These are phyloP conservation scores for Chloroceryle aenea DNA, from an alignment of 2,113 vertebrate species.

Conservation along the genomic window DNA sequence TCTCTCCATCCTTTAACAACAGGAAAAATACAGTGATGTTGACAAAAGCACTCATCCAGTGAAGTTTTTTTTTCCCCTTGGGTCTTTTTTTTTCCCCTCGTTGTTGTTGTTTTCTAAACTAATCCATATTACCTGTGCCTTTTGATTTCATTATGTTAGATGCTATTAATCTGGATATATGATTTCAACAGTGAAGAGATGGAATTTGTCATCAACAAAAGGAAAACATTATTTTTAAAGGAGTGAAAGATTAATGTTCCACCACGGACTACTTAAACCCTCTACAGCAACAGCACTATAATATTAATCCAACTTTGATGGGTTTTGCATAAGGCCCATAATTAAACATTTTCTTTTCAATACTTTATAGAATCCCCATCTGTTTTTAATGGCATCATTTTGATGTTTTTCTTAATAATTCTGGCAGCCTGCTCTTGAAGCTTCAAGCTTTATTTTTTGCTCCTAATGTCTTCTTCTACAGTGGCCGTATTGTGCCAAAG, in stretches of 20 bases:
- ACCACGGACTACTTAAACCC: conserved; percentile 79
- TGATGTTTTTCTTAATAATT: conserved; percentile 83
- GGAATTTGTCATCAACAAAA: conserved; percentile 84
- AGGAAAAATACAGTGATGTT: conserved; percentile 31
- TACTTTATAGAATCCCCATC: conserved; percentile 83
- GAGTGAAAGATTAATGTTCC: conserved; percentile 81
- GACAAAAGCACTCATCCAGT: conserved; percentile 63
- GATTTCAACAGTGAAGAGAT: conserved; percentile 81
- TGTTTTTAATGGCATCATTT: conserved; percentile 86
- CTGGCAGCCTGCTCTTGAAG: conserved; percentile 78
- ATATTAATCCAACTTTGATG: conserved; percentile 82
- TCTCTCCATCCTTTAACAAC: neutral
- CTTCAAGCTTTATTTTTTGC: conserved; percentile 79
- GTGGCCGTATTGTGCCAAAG: conserved; percentile 76
- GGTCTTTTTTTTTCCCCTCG: neutral
- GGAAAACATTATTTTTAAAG: conserved; percentile 83
- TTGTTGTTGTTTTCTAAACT: conserved; percentile 74
- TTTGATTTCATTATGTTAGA: conserved; percentile 75
- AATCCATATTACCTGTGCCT: conserved; percentile 74
- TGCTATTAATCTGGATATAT: conserved; percentile 77
- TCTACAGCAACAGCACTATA: conserved; percentile 74
- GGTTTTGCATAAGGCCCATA: conserved; percentile 83
- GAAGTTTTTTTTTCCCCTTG: conserved; percentile 42
- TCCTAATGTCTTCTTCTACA: conserved; percentile 81
- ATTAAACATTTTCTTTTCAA: conserved; percentile 87